Evolutionary conservation across 2,797 vertebrate genomes (phyloP).

Genomic region (Periophthalmus magnuspinnatus): DNA sequence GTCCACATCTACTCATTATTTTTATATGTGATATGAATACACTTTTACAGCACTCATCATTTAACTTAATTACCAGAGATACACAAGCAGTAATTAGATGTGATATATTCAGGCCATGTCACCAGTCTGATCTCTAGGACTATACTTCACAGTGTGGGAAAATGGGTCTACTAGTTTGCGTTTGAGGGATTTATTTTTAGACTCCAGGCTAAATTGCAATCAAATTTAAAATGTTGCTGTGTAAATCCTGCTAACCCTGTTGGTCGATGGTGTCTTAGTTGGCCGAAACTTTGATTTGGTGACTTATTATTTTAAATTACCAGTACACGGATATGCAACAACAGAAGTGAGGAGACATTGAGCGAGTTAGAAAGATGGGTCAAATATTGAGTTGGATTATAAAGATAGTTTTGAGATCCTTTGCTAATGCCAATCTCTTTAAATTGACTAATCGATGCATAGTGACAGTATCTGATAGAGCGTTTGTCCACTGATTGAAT

Average conservation of each 20-base stretch:
- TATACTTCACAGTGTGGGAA: slow-evolving; percentile 24
- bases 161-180: not conserved
- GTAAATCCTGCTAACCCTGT: not conserved
- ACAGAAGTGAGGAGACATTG: not conserved
- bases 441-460: too few species aligned
- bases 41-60: slow-evolving; percentile 32
- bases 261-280: not conserved
- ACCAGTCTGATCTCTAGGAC: slow-evolving; percentile 22
- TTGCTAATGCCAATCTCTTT: too few species aligned
- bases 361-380: not conserved
- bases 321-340: not conserved
- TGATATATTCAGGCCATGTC: slow-evolving; percentile 41
- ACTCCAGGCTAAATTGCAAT: not conserved
- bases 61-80: slow-evolving; percentile 38
- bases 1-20: slow-evolving; percentile 30
- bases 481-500: too few species aligned
- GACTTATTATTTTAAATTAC: not conserved
- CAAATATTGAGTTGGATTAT: not conserved
- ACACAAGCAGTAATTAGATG: slow-evolving; percentile 39
- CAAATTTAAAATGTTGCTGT: not conserved
- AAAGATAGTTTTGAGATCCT: too few species aligned
- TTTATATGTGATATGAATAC: slow-evolving; percentile 18
- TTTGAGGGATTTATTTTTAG: not conserved
- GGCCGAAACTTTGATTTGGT: not conserved
- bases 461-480: too few species aligned